Base-by-base conservation (phyloP, 2,797 vertebrate species). In the Chelon auratus region DNA sequence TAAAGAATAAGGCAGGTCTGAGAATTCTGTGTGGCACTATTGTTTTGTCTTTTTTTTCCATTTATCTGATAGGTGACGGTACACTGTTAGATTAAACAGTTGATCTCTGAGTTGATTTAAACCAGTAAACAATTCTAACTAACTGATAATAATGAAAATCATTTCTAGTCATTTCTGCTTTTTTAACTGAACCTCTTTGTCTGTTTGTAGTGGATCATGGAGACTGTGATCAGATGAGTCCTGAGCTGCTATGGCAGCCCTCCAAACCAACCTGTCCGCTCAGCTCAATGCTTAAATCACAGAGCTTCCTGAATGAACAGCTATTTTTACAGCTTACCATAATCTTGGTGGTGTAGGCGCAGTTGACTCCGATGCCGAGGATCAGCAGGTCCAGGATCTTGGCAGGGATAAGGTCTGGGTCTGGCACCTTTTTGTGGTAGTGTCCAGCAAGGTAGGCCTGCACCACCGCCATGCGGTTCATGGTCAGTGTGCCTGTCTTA, bases 401-500 rank as follows among this genome's bases (percentile, higher is more conserved):
- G 80, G 92, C 73, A 0, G 95, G 92, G 72, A 99, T 90, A 24
- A 92, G 88, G 54, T 95, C 93, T 0, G 96, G 94, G n/a, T 97
- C 95, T 0, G 98, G 97, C 78, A 99, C 90, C 87, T 95, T 96
- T 87, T 94, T 96, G 92, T 97, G 93, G 92, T 96, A 94, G 54
- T 82, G 82, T 0, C 96, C 97, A 0, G 94, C 95, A 0, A 98
- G 17, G 5, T 95, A 96, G 51, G 93, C 93, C 83, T 99, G 97
- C 17, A 99, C 97, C 53, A 99, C 98, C 0, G 95, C 96, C 98
- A 99, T 99, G 61, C 98, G 94, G 80, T 99, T 99, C 92, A 96
- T 99, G 1, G 98, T 99, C n/a, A 99, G 92, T 0, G 98, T 99
- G 75, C 98, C 98, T 0, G 98, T 99, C 91, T 99, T 99, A 93